These are phyloP conservation scores for Antheraea mylitta DNA, from an alignment of 1,140 invertebrate species.

Conservation along the genomic window DNA sequence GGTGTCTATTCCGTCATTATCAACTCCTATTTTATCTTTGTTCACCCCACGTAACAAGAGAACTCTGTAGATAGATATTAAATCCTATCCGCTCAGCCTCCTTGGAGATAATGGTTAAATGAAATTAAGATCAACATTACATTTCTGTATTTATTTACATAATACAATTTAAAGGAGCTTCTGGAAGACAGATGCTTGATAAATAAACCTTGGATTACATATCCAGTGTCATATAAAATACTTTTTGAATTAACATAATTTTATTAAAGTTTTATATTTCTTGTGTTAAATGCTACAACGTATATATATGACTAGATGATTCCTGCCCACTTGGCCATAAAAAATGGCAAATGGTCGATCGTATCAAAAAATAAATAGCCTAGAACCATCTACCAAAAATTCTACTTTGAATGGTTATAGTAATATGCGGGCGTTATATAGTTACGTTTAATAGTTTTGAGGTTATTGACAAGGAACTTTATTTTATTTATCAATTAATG, in stretches of 20 bases:
- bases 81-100: constrained; percentile 23
- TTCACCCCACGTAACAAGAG: constrained; percentile 31
- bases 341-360: too few relatives aligned
- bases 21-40: not conserved
- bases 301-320: too few relatives aligned
- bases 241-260: not conserved
- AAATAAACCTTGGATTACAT: not conserved
- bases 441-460: too few relatives aligned
- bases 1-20: not conserved
- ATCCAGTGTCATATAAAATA: not conserved
- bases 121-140: constrained; percentile 31
- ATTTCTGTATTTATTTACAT: constrained; percentile 28
- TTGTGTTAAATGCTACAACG: too few relatives aligned
- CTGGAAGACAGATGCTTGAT: not conserved
- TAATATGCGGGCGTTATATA: too few relatives aligned
- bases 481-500: too few relatives aligned
- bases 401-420: too few relatives aligned
- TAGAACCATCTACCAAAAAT: too few relatives aligned
- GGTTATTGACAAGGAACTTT: too few relatives aligned
- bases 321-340: too few relatives aligned
- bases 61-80: constrained; percentile 24
- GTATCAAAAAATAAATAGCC: too few relatives aligned
- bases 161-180: constrained; percentile 17
- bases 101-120: constrained; percentile 28
- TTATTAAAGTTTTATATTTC: too few relatives aligned